Base-by-base conservation (phyloP, 2,888 invertebrate genomes). In the Bombylius major region DNA sequence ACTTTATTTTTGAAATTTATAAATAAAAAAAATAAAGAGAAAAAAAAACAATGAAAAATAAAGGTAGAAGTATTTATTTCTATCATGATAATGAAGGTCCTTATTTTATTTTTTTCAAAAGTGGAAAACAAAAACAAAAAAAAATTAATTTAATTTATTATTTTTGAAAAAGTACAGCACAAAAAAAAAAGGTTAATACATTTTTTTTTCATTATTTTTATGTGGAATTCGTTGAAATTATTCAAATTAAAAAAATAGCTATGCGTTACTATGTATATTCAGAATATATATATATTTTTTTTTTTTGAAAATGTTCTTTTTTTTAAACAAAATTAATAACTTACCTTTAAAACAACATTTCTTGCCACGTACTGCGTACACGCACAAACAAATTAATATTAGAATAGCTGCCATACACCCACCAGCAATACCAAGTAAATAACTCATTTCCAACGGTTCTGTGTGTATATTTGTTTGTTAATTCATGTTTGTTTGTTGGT, bases 311-410 rank as follows among this genome's bases (percentile, higher is more conserved):
- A 14, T n/a, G 8, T 49, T 49, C 36, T 49, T 36, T 36, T 12
- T 45, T 45, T n/a, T 39, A 13, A 32, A 48, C 9, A 48, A 31
- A 48, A 48, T 23, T 23, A 23, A 23, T 23, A 23, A 23, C 81
- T 80, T 72, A 81, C 81, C 76, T 66, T 79, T 78, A 67, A 81
- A 81, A 67, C 81, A 82, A 70, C 80, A 81, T 67, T 80, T 80
- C 68, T 80, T 80, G 55, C 79, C 75, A 60, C 78, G 75, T 57
- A 80, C 74, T 56, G 79, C 78, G 67, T 80, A 82, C 59, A 81
- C 76, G 67, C 79, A 80, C 55, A 77, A 75, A 56, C 79, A 78
- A 56, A 81, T 73, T 59, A 79, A 70, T 45, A 81, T 70, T 45
- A 81, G 70, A 62, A 80, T 76, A 55, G 77, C 76, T 31, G 80